Evolutionary conservation across 2,113 vertebrate genomes (phyloP).

Genomic region (Heteronetta atricapilla): DNA sequence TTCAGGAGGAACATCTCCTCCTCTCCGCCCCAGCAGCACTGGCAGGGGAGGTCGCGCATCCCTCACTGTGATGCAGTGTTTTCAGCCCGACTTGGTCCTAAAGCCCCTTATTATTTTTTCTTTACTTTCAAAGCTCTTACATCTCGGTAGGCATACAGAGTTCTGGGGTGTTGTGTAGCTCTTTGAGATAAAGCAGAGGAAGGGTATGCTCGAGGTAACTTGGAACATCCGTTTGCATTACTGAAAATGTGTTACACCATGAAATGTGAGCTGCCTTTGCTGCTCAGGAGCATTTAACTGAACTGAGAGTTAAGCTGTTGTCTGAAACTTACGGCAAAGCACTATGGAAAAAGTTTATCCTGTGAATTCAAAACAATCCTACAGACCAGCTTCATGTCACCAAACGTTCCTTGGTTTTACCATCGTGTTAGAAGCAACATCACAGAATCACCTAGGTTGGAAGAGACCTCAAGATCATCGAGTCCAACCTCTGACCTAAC

Average conservation of each 20-base stretch:
- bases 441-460: too few species aligned
- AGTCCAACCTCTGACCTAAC: too few species aligned
- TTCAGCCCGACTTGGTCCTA: not conserved
- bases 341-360: not conserved
- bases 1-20: not conserved
- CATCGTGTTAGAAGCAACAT: not conserved
- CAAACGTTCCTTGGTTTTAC: fast-evolving
- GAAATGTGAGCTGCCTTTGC: not conserved
- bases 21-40: not conserved
- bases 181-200: not conserved
- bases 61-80: not conserved
- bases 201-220: not conserved
- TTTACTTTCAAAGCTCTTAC: not conserved
- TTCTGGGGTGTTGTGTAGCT: not conserved
- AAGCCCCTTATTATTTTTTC: not conserved
- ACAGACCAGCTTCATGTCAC: not conserved
- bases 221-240: not conserved
- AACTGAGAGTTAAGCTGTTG: not conserved
- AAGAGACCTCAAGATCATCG: too few species aligned
- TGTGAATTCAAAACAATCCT: not conserved
- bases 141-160: not conserved
- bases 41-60: not conserved
- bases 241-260: not conserved
- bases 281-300: not conserved
- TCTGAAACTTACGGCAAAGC: not conserved